These are phyloP conservation scores for Spodoptera frugiperda DNA, from an alignment of 1,140 invertebrate species.

Conservation along the genomic window DNA sequence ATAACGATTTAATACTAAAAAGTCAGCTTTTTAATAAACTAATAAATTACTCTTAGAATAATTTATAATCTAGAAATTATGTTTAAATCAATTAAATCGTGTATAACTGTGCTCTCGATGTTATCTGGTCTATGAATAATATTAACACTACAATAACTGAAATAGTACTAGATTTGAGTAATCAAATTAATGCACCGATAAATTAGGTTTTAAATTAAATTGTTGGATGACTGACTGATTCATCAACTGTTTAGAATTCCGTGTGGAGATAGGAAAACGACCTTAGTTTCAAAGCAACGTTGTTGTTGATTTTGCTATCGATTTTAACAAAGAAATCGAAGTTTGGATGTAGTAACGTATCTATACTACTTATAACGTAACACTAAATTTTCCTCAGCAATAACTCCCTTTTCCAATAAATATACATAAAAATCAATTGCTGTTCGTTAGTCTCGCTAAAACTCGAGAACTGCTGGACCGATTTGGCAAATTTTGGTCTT, in stretches of 20 bases:
- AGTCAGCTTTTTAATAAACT: not conserved
- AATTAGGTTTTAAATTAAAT: slow-evolving; percentile 10
- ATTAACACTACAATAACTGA: not conserved
- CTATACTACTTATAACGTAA: too few relatives aligned
- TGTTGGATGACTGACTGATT: too few relatives aligned
- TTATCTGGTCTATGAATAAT: slow-evolving; percentile 2
- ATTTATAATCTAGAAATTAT: not conserved
- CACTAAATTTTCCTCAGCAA: too few relatives aligned
- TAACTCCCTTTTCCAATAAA: too few relatives aligned
- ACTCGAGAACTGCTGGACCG: too few relatives aligned
- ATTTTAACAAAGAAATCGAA: too few relatives aligned
- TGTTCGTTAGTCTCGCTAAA: too few relatives aligned
- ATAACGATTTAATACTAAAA: not conserved
- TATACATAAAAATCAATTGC: too few relatives aligned
- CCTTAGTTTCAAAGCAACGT: not conserved
- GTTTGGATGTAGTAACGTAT: too few relatives aligned
- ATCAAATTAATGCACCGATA: slow-evolving; percentile 25
- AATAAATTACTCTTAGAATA: not conserved
- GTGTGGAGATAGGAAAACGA: not conserved
- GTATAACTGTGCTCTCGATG: slow-evolving; percentile 1
- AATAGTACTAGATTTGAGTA: not conserved
- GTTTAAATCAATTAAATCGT: slow-evolving; percentile 17
- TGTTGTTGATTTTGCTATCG: too few relatives aligned
- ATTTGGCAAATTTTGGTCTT: too few relatives aligned
- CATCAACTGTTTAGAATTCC: not conserved